These are phyloP conservation scores for Coendou prehensilis DNA, from an alignment of 2,797 vertebrate species.

Conservation along the genomic window DNA sequence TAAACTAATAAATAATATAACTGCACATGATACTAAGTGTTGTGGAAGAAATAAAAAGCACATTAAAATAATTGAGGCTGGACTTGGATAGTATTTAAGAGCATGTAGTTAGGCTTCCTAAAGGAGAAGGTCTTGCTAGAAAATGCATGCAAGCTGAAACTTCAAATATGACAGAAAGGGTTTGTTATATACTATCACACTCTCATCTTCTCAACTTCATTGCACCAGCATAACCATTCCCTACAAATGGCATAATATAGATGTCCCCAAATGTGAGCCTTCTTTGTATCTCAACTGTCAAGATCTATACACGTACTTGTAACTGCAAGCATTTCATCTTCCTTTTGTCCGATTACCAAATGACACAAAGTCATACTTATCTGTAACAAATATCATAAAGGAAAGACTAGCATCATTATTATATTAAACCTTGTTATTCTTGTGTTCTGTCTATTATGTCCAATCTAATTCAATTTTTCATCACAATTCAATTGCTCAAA, in stretches of 20 bases:
- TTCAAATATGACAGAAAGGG: not conserved
- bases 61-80: not conserved
- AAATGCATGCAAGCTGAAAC: not conserved
- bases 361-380: not conserved
- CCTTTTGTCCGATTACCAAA: not conserved
- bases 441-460: not conserved
- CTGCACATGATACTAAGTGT: not conserved
- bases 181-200: not conserved
- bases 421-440: not conserved
- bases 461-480: not conserved
- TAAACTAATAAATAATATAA: slow-evolving; percentile 1
- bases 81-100: not conserved
- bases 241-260: not conserved
- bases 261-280: not conserved
- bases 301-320: not conserved
- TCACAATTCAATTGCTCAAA: not conserved
- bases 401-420: not conserved
- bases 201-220: not conserved
- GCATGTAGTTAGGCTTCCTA: not conserved
- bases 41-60: not conserved
- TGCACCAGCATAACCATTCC: not conserved
- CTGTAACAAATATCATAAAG: not conserved
- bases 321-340: not conserved
- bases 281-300: not conserved
- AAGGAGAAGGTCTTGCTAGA: not conserved